Evolutionary conservation across 64 coral and sea anemone species (phyloP).

Genomic region (Astreopora myriophthalma): DNA sequence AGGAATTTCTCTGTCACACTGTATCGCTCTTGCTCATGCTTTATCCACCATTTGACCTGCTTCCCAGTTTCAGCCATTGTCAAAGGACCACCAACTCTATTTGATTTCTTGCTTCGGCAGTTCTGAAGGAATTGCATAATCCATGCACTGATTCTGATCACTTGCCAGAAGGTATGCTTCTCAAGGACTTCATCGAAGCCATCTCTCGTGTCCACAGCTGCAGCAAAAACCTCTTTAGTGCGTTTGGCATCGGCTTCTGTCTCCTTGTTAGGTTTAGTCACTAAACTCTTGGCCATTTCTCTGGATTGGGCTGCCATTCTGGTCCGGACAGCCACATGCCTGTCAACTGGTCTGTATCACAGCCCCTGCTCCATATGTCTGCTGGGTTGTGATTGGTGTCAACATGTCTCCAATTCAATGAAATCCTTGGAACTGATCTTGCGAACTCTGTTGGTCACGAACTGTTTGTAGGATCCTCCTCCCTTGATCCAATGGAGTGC

Average conservation of each 20-base stretch:
- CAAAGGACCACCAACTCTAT: too few species aligned
- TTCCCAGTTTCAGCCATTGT: too few species aligned
- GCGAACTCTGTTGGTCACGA: slow-evolving; percentile 43
- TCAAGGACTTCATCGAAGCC: slow-evolving; percentile 8
- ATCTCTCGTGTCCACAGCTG: slow-evolving; percentile 1
- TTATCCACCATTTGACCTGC: too few species aligned
- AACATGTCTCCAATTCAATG: slow-evolving; percentile 62
- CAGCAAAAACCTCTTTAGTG: neutral
- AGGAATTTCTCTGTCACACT: too few species aligned
- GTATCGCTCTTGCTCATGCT: too few species aligned
- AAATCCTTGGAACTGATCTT: slow-evolving; percentile 32
- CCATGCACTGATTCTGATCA: neutral
- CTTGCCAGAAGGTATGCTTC: slow-evolving; percentile 6
- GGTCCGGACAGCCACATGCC: neutral
- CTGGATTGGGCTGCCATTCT: neutral
- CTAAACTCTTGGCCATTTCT: neutral
- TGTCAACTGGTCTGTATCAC: neutral
- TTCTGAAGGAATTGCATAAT: neutral
- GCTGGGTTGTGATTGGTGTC: slow-evolving; percentile 27
- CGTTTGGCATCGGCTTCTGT: slow-evolving; percentile 13
- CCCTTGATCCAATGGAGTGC: slow-evolving; percentile 43
- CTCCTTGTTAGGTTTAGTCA: slow-evolving; percentile 13
- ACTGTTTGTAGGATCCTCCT: slow-evolving; percentile 34
- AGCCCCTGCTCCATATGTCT: slow-evolving; percentile 38
- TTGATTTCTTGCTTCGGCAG: too few species aligned